Conservation (phyloP, 2,113 vertebrate genomes). For the Petromus typicus region DNA sequence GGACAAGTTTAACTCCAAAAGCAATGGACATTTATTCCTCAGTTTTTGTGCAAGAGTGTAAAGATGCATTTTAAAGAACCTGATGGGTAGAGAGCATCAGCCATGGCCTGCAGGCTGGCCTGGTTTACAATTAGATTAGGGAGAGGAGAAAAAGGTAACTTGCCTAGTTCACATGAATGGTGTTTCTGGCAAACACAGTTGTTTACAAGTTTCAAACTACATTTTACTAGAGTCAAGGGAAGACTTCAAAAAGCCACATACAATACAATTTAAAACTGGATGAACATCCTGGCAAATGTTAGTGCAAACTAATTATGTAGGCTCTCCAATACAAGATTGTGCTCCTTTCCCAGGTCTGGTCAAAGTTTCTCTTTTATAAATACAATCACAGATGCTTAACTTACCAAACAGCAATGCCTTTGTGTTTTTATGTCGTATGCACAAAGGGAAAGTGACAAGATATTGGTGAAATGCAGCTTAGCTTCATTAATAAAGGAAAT, state of each 20-base stretch:
- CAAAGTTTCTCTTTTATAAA: slow-evolving; percentile 84
- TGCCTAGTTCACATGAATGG: slow-evolving; percentile 85
- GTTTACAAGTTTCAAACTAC: slow-evolving; percentile 88
- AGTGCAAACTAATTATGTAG: slow-evolving; percentile 87
- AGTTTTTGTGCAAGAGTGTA: slow-evolving; percentile 87
- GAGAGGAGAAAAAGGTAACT: slow-evolving; percentile 81
- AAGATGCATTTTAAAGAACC: slow-evolving; percentile 84
- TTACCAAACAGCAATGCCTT: slow-evolving; percentile 85
- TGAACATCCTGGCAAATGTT: slow-evolving; percentile 86
- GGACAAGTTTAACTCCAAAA: slow-evolving; percentile 87
- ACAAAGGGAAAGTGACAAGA: slow-evolving; percentile 83
- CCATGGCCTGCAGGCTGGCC: slow-evolving; percentile 82
- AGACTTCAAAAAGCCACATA: slow-evolving; percentile 87
- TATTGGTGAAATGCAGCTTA: slow-evolving; percentile 82
- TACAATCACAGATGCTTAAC: slow-evolving; percentile 86
- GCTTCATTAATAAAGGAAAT: slow-evolving; percentile 83
- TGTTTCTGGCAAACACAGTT: slow-evolving; percentile 85
- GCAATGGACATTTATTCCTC: slow-evolving; percentile 90
- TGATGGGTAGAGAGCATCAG: slow-evolving; percentile 75
- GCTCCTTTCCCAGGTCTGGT: slow-evolving; percentile 84
- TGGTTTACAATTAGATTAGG: slow-evolving; percentile 85
- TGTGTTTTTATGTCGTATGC: slow-evolving; percentile 82
- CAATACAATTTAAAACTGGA: slow-evolving; percentile 86
- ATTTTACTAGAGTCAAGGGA: slow-evolving; percentile 86
- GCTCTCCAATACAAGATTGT: slow-evolving; percentile 86